Base-by-base conservation (phyloP, 2,113 vertebrate genomes). In the Plotosus lineatus region DNA sequence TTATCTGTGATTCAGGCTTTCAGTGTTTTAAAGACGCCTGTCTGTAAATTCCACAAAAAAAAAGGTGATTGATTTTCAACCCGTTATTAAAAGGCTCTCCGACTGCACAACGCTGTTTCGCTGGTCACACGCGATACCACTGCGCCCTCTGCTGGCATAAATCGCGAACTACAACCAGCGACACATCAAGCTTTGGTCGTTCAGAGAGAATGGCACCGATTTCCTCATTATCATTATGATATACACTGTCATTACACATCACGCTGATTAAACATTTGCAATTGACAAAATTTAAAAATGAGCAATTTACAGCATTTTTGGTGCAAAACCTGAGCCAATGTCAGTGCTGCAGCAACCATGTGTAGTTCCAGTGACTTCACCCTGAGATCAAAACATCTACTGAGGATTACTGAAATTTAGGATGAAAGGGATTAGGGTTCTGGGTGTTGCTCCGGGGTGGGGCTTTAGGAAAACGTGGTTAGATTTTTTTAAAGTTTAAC, bases 21-120 rank as follows among this genome's bases (percentile, higher is more conserved):
- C 77, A 79, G 77, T 69, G 77, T 79, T 69, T 79, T 46, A 40
- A 23, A 1, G 21, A 23, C 33, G 2, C 65, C 23, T 42, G 4
- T 14, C 23, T 42, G 4, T 14, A 44, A 68, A 44, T 40, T 15
- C 33, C 61, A 65, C 33, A 21, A 5, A 21, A 17, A 33, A 36
- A 26, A 58, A 26, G 21, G 19, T 5, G 8, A 6, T 38, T 26
- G 3, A 36, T 40, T 65, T 38, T 11, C 9, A 10, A 11, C 8
- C 60, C 14, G 2, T 2, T 28, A 60, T 31, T 17, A 60, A 60
- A 31, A 12, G 4, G 4, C 55, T 3, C 28, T 60, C 26, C 60
- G 33, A 3, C 33, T 63, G 31, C 60, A 63, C 15, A 36, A 63
- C 31, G 21, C 33, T 8, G 4, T 6, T 33, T 12, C 2, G 5